Percentiles rank a stretch among this genome's conserved stretches.
These are phyloP conservation scores for Tuberolachnus salignus DNA, from an alignment of 2,888 invertebrate genomes.

Conservation along the genomic window DNA sequence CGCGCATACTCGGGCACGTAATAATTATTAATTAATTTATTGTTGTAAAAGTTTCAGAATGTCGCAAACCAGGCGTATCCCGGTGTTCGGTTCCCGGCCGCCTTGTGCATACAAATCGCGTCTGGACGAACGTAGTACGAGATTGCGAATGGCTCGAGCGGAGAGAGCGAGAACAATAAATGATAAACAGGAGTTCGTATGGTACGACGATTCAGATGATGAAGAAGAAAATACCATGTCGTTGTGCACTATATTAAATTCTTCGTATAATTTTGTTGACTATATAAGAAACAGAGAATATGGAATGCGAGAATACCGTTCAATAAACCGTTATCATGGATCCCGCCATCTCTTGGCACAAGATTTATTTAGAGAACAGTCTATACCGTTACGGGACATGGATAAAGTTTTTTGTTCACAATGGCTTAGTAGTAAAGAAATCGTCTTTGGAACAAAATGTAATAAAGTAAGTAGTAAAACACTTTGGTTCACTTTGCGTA, in stretches of 20 bases:
- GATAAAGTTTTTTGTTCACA: constrained; percentile 93
- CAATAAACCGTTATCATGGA: constrained; percentile 78
- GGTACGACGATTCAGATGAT: too few relatives aligned
- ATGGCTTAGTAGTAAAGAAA: constrained; percentile 93
- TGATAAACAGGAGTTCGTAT: constrained; percentile 70
- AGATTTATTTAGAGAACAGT: constrained; percentile 85
- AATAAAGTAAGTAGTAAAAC: constrained; percentile 74
- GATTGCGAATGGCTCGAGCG: constrained; percentile 69
- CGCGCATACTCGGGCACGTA: too few relatives aligned
- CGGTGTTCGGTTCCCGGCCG: constrained; percentile 76
- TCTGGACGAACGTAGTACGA: constrained; percentile 75
- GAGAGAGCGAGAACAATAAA: constrained; percentile 82
- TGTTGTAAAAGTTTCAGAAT: constrained; percentile 64
- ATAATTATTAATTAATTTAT: too few relatives aligned
- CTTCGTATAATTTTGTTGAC: constrained; percentile 85
- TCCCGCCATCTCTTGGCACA: constrained; percentile 87
- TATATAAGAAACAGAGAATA: constrained; percentile 80
- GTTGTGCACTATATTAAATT: constrained; percentile 65
- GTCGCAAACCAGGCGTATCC: constrained; percentile 75
- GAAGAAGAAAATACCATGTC: too few relatives aligned
- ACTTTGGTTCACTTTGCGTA: not conserved
- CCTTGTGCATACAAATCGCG: constrained; percentile 75
- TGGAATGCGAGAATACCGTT: constrained; percentile 73
- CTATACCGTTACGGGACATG: constrained; percentile 81
- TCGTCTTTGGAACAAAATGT: constrained; percentile 95